Evolutionary conservation across 2,888 invertebrate genomes (phyloP), one percentile per base, ranked within the genome.

Genomic region (Lasius platythorax): DNA sequence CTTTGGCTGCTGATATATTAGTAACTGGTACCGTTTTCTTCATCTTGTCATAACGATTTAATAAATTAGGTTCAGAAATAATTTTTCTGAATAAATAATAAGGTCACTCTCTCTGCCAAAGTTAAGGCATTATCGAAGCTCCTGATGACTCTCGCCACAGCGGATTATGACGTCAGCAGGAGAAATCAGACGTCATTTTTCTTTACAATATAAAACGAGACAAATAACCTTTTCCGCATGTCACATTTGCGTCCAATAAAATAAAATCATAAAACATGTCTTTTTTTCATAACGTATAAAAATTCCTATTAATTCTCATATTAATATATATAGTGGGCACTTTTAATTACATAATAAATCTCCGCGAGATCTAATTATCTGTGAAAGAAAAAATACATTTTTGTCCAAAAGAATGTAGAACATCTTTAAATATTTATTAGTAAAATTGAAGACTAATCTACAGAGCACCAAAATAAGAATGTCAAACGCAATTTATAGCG

Each of bases 261-360:
- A 43, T 63, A 53, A 3, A 3, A 6, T 3, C 18, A 2, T 63
- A n/a, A 8, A 15, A 43, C 4, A n/a, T 15, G 2, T 74, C n/a
- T 5, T 23, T 53, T 28, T 23, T 40, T 37, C 11, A 6, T 6
- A 50, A 43, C 30, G 3, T 15, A 33, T 46, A 9, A 30, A 33
- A 64, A 33, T 64, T 46, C 4, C 11, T n/a, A n/a, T 33, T n/a
- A 46, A 46, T 63, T 43, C 53, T 37, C 33, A n/a, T 11, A 75
- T 58, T 30, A 30, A 15, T 4, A 11, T 46, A 33, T 33, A 30
- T 15, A 12, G 23, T 1, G 8, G 3, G 8, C n/a, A 18, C 3
- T 64, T 63, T 63, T 61, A 63, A 73, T 64, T 75, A 33, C 2
- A 33, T 4, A 64, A 46, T 6, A 76, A n/a, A 53, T n/a, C n/a